Base-by-base conservation (phyloP, 1,140 invertebrate genomes). In the Pteromalus puparum region DNA sequence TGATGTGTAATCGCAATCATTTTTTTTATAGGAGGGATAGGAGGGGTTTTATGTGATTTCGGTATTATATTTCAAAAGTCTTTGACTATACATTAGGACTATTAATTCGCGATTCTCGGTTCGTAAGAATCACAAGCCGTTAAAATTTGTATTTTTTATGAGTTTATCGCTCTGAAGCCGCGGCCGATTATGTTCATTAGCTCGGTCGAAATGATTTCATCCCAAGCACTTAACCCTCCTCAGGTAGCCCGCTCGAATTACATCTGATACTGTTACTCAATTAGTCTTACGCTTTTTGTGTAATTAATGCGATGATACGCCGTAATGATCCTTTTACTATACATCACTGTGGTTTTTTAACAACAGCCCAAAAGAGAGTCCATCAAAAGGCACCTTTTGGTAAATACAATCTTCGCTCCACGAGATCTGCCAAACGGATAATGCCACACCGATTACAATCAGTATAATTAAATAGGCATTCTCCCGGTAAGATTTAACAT, bases 181-280 rank as follows among this genome's bases (percentile, higher is more conserved):
- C 18, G 26, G 42, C 48, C 26, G 13, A 74, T 81, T 74, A 61
- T 21, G 10, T 61, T 74, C 24, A 81, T 81, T 81, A 74, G 68
- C 48, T 38, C 7, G 48, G 46, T 48, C 42, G 28, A 68, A 81
- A 72, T 72, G 48, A 72, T 72, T 48, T 53, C 24, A 53, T 81
- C 26, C 6, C 21, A 53, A 70, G 68, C 68, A 70, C 68, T 70
- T 30, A n/a, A 70, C 28, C 26, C 68, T 70, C 24, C 68, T 30
- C 26, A 30, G 28, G 26, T 70, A 70, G 68, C 13, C 53, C 21
- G 53, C 53, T 61, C 12, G 26, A 34, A 30, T 70, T 80, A 72
- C 18, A 70, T 70, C 18, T 48, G 30, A 80, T 80, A 42, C 34
- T 68, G 65, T 38, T 80, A 70, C 34, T 80, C 38, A 42, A 80